Evolutionary conservation across 1,140 invertebrate species (phyloP).

Genomic region (Pygmarrhopalites habei): DNA sequence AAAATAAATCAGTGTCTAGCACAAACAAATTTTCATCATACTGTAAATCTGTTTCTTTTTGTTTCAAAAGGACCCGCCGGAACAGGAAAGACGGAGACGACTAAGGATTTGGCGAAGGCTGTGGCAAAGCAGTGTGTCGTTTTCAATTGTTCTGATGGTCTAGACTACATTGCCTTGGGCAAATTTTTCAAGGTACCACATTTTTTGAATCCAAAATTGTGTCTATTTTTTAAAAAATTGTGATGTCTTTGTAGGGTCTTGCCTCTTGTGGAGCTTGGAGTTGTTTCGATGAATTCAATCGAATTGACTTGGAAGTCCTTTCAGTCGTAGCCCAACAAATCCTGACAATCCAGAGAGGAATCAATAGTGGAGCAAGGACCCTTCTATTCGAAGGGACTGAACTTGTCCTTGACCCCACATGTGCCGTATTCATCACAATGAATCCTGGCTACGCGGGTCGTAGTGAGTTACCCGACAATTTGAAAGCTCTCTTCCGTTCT

Average conservation of each 20-base stretch:
- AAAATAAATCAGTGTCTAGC: too few relatives aligned
- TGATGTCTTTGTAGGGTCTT: slow-evolving; percentile 56
- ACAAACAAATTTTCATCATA: too few relatives aligned
- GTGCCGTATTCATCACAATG: slow-evolving; percentile 94
- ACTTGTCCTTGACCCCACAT: slow-evolving; percentile 76
- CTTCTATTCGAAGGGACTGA: slow-evolving; percentile 85
- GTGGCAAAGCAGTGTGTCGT: slow-evolving; percentile 94
- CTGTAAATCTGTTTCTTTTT: too few relatives aligned
- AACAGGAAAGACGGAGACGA: slow-evolving; percentile 90
- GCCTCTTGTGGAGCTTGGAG: slow-evolving; percentile 94
- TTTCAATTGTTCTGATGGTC: slow-evolving; percentile 89
- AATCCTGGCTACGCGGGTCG: slow-evolving; percentile 82
- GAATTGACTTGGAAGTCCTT: slow-evolving; percentile 62
- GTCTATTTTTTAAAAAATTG: too few relatives aligned
- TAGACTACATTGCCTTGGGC: slow-evolving; percentile 87
- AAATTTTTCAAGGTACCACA: slow-evolving; percentile 94
- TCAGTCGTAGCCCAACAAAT: slow-evolving; percentile 88
- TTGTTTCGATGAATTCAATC: slow-evolving; percentile 80
- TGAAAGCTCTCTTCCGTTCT: slow-evolving; percentile 89
- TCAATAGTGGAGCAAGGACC: slow-evolving; percentile 63
- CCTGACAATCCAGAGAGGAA: slow-evolving; percentile 65
- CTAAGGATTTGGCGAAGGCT: slow-evolving; percentile 92
- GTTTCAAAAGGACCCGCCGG: slow-evolving; percentile 92
- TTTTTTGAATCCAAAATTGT: too few relatives aligned
- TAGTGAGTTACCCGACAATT: slow-evolving; percentile 84